Base-by-base conservation (phyloP, 2,797 vertebrate species). In the Leptoclinus maculatus region DNA sequence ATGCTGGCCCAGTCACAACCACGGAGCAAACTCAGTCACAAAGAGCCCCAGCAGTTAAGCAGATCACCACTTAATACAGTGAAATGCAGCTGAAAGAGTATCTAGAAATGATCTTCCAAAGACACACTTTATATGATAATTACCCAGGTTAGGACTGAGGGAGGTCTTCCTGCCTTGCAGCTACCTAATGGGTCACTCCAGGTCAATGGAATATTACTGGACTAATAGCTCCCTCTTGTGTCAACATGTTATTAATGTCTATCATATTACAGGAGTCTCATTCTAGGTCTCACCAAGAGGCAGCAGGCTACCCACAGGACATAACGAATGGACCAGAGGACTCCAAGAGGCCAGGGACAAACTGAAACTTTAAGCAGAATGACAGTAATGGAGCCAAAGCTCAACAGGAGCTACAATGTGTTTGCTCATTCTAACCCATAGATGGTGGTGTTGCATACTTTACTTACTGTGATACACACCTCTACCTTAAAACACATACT, bases 171-270 rank as follows among this genome's bases (percentile, higher is more conserved):
- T 75, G 63, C 60, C 71, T 66, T 41, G n/a, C 66, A 69, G 68
- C 59, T 36, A 62, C 66, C 66, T 25, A 43, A 2, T 4, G 3
- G 86, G 88, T 89, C 84, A 85, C 41, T 32, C 62, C 76, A 83
- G 88, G 89, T 89, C 83, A 90, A 39, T 21, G 19, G 39, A 11
- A 16, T 7, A 76, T 80, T 39, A 11, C 56, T 89, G 70, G 73
- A 79, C 54, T 47, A 17, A 83, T 12, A 76, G 90, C 85, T 27
- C 89, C 90, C 91, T 86, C 92, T 91, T 63, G 83, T 86, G 92
- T 74, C 71, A 7, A 17, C 9, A 14, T 14, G 3, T 39, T 17
- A 32, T 49, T 13, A 66, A 12, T 17, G 6, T 19, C 43, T 5
- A 5, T 32, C 21, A 14, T 1, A 8, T n/a, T 1, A 14, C 8